Evolutionary conservation across 2,113 vertebrate genomes (phyloP), one percentile per base, ranked within the genome.

Genomic region (Nansenia antarctica): DNA sequence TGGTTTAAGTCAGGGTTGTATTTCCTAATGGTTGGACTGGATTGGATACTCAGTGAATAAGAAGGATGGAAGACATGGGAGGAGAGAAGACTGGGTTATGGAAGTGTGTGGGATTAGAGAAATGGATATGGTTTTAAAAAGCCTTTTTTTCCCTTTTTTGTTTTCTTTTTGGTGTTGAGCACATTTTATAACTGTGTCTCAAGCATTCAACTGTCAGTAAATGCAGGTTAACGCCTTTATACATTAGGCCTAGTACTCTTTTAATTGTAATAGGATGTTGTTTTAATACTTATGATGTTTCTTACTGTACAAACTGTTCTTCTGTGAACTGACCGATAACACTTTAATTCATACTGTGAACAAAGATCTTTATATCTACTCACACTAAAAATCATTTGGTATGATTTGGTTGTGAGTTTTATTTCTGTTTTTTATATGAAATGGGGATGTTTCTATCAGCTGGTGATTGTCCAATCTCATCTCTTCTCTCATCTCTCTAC

Each of bases 301-400:
- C 18, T 34, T 9, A 60, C 20, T 60, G 15, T 34, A 34, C 18
- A 35, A 60, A 20, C 58, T 3, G 31, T 30, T 58, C 0, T 57
- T 18, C 18, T 57, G 5, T 30, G 15, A 34, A 3, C 58, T 22
- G n/a, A 18, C 15, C n/a, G 6, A 1, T 52, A 59, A 18, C 8
- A 30, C 30, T 59, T 59, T 59, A 14, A 34, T 59, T 24, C 7
- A 9, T 24, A 59, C 57, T 59, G 57, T 59, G 57, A 59, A 59
- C 57, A 59, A 31, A 31, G 27, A 7, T 30, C 3, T 32, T 24
- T 54, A 22, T 3, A 9, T 54, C 26, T 54, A n/a, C 4, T 22
- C 18, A 49, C 7, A 18, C 18, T n/a, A n/a, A 42, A 18, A 42
- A 42, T n/a, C n/a, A n/a, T n/a, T n/a, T n/a, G n/a, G n/a, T n/a